phyloP scores from a whole-genome alignment of 2,888 invertebrate genomes.

The Cantharis rustica region DNA sequence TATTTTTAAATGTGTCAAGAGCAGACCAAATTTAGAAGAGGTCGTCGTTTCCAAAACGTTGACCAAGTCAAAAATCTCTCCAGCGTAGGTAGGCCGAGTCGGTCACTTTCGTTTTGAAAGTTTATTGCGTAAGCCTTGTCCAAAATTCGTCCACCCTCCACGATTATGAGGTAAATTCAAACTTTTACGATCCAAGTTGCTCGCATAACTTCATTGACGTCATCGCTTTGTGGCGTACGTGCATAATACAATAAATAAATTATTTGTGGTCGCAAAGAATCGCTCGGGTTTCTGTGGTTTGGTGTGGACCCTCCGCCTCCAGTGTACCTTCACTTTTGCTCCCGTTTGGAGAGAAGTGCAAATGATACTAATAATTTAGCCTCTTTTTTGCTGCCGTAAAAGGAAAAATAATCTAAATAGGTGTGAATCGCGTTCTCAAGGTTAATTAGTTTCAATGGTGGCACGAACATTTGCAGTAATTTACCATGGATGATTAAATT shows the following conservation, averaged over 20 bases:
- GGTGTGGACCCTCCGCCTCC: not conserved
- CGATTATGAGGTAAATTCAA: not conserved
- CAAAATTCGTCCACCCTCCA: not conserved
- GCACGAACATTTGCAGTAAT: not conserved
- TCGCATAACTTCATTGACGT: not conserved
- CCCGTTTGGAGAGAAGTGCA: not conserved
- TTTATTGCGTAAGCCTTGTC: not conserved
- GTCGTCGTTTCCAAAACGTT: not conserved
- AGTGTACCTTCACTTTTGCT: not conserved
- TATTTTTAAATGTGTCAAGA: not conserved
- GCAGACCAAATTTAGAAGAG: not conserved
- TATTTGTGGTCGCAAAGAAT: not conserved
- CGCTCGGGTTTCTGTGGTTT: not conserved
- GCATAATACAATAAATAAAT: not conserved
- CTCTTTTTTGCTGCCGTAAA: not conserved
- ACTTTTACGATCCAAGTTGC: not conserved
- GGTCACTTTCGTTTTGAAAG: not conserved
- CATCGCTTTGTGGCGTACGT: not conserved
- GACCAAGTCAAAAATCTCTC: too few species aligned
- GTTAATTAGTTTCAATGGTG: not conserved
- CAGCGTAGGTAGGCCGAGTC: not conserved
- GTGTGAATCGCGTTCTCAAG: not conserved
- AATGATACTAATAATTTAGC: too few species aligned
- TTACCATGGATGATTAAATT: not conserved
- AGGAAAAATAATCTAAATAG: not conserved